These are phyloP conservation scores for Eristalinus aeneus DNA, from an alignment of 2,888 invertebrate genomes.

Conservation along the genomic window DNA sequence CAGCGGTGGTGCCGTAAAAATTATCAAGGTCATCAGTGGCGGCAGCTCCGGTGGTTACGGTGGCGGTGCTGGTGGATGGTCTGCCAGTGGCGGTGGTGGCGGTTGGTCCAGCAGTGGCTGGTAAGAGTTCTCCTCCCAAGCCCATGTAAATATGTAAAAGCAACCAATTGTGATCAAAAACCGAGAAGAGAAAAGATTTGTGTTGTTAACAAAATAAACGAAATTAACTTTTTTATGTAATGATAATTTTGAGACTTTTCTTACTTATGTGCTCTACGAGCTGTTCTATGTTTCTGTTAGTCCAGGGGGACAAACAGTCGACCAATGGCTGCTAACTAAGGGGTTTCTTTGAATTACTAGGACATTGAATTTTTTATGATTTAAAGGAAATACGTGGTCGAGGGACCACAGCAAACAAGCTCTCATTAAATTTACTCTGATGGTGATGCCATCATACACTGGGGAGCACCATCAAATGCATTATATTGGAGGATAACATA, in stretches of 20 bases:
- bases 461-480: too few species aligned
- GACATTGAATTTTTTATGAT: too few species aligned
- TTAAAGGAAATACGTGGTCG: too few species aligned
- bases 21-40: constrained; percentile 34
- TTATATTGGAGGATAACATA: too few species aligned
- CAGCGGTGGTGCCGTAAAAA: constrained; percentile 38
- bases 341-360: too few species aligned
- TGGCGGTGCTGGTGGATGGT: constrained; percentile 35
- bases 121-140: constrained; percentile 18
- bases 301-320: too few species aligned
- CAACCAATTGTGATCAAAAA: background rate
- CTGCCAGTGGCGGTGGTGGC: constrained; percentile 35
- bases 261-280: background rate
- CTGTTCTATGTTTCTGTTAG: too few species aligned
- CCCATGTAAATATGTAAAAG: constrained; percentile 51
- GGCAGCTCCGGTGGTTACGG: constrained; percentile 39
- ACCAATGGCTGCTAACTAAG: too few species aligned
- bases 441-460: too few species aligned
- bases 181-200: background rate
- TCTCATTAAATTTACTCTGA: too few species aligned
- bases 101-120: constrained; percentile 44
- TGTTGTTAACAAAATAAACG: background rate
- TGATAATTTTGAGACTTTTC: background rate
- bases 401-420: too few species aligned
- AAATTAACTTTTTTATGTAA: background rate